phyloP scores from a whole-genome alignment of 2,113 vertebrate species.

The Cryptomyrus ogoouensis region DNA sequence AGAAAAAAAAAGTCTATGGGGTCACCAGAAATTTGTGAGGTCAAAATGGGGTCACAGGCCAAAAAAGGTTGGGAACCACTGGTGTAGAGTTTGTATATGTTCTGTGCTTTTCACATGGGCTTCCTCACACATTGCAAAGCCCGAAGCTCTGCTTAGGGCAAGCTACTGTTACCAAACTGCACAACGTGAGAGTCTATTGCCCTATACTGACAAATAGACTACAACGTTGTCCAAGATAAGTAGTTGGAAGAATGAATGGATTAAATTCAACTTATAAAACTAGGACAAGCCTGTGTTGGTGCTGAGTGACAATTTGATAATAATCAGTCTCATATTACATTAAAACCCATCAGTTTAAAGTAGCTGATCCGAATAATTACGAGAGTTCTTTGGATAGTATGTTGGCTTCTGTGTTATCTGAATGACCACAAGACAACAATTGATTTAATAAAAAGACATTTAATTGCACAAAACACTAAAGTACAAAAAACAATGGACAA shows the following conservation, averaged over 20 bases:
- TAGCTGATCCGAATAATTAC: no score
- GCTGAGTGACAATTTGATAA: no score
- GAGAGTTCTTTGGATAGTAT: background rate
- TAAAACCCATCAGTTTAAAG: no score
- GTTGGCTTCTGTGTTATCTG: background rate
- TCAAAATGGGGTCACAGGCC: no score
- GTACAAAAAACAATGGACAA: background rate
- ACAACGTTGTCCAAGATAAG: background rate
- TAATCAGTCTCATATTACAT: no score
- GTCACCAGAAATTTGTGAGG: no score
- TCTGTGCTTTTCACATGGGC: background rate
- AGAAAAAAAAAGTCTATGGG: no score
- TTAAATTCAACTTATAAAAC: background rate
- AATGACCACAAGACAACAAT: background rate
- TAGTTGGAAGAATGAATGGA: background rate
- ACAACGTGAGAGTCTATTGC: background rate
- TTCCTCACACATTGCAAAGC: background rate
- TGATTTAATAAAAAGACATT: background rate
- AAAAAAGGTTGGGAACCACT: no score
- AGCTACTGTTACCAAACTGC: background rate
- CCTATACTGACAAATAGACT: background rate
- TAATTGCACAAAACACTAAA: background rate
- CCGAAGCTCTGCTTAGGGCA: no score
- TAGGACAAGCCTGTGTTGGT: background rate
- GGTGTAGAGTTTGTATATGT: background rate